Evolutionary conservation across 1,140 invertebrate species (phyloP).

Genomic region (Drosophila oshimai): DNA sequence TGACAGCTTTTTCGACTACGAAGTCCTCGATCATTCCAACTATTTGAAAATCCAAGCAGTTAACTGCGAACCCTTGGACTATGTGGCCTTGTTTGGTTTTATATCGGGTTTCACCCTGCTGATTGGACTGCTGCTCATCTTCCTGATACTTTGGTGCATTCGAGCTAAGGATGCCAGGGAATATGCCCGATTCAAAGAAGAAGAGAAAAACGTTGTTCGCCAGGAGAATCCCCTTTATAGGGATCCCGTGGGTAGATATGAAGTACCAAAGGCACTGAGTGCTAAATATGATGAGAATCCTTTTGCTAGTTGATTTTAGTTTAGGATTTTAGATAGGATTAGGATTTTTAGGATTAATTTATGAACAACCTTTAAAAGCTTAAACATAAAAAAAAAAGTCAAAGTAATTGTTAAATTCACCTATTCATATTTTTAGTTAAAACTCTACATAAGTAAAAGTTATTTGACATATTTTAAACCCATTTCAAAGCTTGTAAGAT

Average conservation of each 20-base stretch:
- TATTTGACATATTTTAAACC: not conserved
- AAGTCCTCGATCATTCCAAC: slow-evolving; percentile 68
- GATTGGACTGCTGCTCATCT: slow-evolving; percentile 82
- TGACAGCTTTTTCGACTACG: slow-evolving; percentile 84
- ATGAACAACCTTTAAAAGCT: too few relatives aligned
- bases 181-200: slow-evolving; percentile 83
- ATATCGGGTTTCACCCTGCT: slow-evolving; percentile 83
- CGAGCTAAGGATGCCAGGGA: slow-evolving; percentile 83
- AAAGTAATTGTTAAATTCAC: too few relatives aligned
- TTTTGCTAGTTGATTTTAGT: slow-evolving; percentile 40
- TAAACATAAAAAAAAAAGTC: too few relatives aligned
- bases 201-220: slow-evolving; percentile 79
- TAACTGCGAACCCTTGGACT: slow-evolving; percentile 76
- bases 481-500: not conserved
- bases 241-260: slow-evolving; percentile 84
- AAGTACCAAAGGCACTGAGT: slow-evolving; percentile 82
- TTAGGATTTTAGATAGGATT: not conserved
- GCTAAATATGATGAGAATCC: slow-evolving; percentile 61
- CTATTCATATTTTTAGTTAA: not conserved
- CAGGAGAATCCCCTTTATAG: slow-evolving; percentile 84
- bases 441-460: not conserved
- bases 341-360: too few relatives aligned
- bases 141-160: slow-evolving; percentile 82
- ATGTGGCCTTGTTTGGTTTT: slow-evolving; percentile 58
- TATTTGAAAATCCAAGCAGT: slow-evolving; percentile 81